Conservation (phyloP, 2,797 vertebrate species). For the Peromyscus attwateri region DNA sequence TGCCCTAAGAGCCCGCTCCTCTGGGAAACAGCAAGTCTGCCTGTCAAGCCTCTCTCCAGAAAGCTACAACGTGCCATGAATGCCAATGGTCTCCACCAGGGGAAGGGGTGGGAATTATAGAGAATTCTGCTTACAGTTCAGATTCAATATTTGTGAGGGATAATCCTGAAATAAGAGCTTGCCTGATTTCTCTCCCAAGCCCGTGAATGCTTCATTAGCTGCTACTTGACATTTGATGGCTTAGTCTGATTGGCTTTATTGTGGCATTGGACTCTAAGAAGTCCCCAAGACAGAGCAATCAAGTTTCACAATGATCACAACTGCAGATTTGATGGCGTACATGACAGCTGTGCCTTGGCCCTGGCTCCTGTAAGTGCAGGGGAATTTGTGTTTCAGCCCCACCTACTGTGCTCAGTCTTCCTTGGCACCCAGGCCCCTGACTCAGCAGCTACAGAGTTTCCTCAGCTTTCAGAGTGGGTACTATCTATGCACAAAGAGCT, state of each 20-base stretch:
- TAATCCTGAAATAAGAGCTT: constrained; percentile 80
- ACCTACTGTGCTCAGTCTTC: constrained; percentile 53
- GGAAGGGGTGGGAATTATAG: constrained; percentile 57
- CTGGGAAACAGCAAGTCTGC: not conserved
- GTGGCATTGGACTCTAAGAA: constrained; percentile 81
- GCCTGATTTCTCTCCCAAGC: constrained; percentile 79
- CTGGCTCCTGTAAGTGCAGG: constrained; percentile 13
- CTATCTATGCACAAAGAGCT: constrained; percentile 43
- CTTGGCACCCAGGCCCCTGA: constrained; percentile 62
- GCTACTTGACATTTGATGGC: constrained; percentile 80
- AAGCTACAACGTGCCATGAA: constrained; percentile 57
- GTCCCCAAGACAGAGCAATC: constrained; percentile 84
- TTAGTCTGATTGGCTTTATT: constrained; percentile 79
- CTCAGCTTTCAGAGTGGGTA: not conserved
- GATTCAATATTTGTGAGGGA: constrained; percentile 83
- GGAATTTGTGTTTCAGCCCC: constrained; percentile 57
- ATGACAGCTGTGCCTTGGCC: constrained; percentile 79
- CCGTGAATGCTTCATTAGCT: constrained; percentile 82
- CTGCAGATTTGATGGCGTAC: constrained; percentile 73
- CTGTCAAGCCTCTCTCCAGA: constrained; percentile 66
- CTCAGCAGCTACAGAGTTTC: constrained; percentile 79
- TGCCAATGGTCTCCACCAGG: constrained; percentile 55
- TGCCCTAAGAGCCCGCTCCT: constrained; percentile 55
- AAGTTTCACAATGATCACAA: constrained; percentile 81
- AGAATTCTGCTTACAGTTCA: constrained; percentile 80